These are phyloP conservation scores for Sipha maydis DNA, from an alignment of 2,888 invertebrate species.

Conservation along the genomic window DNA sequence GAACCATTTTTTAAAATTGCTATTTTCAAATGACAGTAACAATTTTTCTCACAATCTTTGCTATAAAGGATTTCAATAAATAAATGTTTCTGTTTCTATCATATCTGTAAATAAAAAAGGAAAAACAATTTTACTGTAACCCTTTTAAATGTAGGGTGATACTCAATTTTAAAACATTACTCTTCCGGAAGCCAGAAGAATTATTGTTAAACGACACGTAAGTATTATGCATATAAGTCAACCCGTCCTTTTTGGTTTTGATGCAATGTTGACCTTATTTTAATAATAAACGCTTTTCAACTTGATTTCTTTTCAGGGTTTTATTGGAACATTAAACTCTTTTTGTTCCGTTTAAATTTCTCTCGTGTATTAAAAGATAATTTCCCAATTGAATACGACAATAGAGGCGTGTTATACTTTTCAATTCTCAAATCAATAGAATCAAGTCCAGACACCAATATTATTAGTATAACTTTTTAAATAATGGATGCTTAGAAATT, in stretches of 20 bases:
- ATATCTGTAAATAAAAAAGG: background rate
- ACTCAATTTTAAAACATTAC: background rate
- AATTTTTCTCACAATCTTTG: background rate
- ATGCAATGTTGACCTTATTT: constrained; percentile 50
- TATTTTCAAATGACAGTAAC: constrained; percentile 15
- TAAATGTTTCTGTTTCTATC: background rate
- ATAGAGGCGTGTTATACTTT: constrained; percentile 51
- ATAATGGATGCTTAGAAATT: background rate
- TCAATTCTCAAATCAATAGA: constrained; percentile 45
- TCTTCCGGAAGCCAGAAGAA: constrained; percentile 40
- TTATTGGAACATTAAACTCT: constrained; percentile 19
- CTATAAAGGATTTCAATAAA: background rate
- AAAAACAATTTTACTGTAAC: constrained; percentile 1
- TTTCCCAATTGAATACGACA: constrained; percentile 49
- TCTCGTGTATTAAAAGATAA: constrained; percentile 10
- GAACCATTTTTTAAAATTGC: background rate
- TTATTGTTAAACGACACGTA: constrained; percentile 50
- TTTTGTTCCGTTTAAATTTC: constrained; percentile 35
- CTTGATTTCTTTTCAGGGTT: constrained; percentile 27
- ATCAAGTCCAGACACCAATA: constrained; percentile 4
- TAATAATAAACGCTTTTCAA: constrained; percentile 29
- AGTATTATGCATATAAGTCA: background rate
- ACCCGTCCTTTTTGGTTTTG: constrained; percentile 19
- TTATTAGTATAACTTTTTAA: background rate
- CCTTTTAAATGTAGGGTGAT: constrained; percentile 31